Percentiles rank a stretch among this genome's conserved stretches.
phyloP scores from a whole-genome alignment of 2,888 invertebrate species.

The Luffia ferchaultella region DNA sequence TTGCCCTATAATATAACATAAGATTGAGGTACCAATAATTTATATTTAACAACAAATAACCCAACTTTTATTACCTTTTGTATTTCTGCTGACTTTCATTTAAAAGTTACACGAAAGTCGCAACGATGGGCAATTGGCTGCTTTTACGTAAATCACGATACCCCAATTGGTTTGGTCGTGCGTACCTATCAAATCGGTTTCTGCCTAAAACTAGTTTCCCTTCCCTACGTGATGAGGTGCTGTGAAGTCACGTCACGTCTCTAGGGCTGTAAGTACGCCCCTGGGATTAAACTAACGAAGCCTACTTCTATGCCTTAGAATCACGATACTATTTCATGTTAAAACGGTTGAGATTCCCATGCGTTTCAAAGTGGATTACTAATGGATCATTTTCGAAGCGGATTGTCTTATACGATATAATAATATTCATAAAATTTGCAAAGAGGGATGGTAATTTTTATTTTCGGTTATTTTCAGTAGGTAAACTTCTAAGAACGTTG shows the following conservation, averaged over 20 bases:
- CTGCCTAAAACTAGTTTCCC: background rate
- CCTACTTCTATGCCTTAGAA: slow-evolving; percentile 16
- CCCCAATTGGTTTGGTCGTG: background rate
- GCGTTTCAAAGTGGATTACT: no score
- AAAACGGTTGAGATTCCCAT: background rate
- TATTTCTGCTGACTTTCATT: no score
- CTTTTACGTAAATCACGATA: background rate
- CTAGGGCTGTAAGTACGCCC: slow-evolving; percentile 22
- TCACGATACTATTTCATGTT: slow-evolving; percentile 21
- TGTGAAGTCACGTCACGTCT: background rate
- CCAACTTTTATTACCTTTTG: no score
- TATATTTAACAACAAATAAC: no score
- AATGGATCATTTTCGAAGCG: no score
- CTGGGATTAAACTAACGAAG: slow-evolving; percentile 34
- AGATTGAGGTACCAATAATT: no score
- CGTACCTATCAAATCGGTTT: background rate
- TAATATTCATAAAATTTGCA: no score
- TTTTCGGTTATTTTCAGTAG: no score
- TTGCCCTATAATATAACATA: no score
- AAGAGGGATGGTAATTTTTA: no score
- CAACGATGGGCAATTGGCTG: background rate
- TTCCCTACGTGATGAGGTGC: background rate
- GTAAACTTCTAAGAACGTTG: no score
- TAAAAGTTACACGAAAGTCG: background rate
- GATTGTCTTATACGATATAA: no score